Conservation (phyloP, 2,888 invertebrate species). For the Serripes groenlandicus region DNA sequence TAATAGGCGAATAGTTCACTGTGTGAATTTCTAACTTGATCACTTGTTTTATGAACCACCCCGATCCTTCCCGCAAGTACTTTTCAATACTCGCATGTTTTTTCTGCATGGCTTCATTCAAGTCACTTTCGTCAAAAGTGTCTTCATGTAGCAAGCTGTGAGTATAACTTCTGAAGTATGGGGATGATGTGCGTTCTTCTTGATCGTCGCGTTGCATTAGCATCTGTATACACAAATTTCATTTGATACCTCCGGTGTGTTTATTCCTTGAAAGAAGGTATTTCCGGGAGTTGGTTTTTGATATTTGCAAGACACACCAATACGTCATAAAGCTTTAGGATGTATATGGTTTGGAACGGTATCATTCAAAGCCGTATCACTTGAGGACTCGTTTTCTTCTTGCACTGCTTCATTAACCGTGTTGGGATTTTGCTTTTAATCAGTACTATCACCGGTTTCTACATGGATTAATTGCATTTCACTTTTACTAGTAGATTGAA, state of each 20-base stretch:
- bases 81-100: conserved; percentile 53
- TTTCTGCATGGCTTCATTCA: conserved; percentile 53
- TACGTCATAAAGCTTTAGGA: conserved; percentile 40
- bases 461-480: background rate
- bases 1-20: conserved; percentile 40
- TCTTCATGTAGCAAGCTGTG: conserved; percentile 19
- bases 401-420: background rate
- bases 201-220: conserved; percentile 51
- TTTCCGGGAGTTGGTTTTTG: conserved; percentile 15
- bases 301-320: conserved; percentile 43
- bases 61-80: conserved; percentile 44
- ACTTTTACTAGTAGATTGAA: background rate
- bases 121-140: conserved; percentile 23
- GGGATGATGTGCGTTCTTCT: conserved; percentile 4
- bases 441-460: background rate
- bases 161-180: conserved; percentile 39
- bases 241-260: conserved; percentile 42
- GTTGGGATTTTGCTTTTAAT: background rate
- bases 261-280: conserved; percentile 13
- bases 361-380: conserved; percentile 22
- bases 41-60: conserved; percentile 53
- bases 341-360: conserved; percentile 27
- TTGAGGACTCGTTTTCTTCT: background rate
- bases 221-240: conserved; percentile 49
- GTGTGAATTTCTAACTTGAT: conserved; percentile 51